A percentile compares a stretch with the other conserved stretches of the same genome.
These are phyloP conservation scores for Indicator indicator DNA, from an alignment of 2,113 vertebrate genomes.

Conservation along the genomic window DNA sequence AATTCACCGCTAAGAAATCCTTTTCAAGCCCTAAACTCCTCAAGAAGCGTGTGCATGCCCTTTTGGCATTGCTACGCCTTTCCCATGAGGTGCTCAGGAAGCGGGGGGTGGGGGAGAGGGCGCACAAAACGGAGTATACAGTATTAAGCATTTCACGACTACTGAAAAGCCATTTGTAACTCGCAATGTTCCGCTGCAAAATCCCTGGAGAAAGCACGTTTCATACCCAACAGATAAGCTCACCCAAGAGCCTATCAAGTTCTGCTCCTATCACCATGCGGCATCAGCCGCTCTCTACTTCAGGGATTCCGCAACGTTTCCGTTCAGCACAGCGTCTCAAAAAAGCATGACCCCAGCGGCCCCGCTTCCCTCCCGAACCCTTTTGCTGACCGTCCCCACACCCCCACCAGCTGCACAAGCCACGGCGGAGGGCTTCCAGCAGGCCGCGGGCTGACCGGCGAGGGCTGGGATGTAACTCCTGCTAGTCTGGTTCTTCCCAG, in stretches of 20 bases:
- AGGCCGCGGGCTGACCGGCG: not conserved
- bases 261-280: accelerated
- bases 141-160: not conserved
- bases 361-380: not conserved
- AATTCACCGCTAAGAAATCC: not conserved
- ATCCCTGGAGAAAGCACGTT: accelerated
- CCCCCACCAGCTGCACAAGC: not conserved
- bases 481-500: not conserved
- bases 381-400: not conserved
- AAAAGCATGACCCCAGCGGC: not conserved
- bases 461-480: not conserved
- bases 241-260: not conserved
- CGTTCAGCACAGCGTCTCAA: accelerated
- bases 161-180: not conserved
- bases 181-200: accelerated
- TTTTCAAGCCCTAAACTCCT: not conserved
- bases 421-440: not conserved
- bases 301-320: accelerated
- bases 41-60: accelerated
- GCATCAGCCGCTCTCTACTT: accelerated
- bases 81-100: not conserved
- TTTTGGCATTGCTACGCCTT: not conserved
- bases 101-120: not conserved
- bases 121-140: accelerated
- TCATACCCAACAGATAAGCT: not conserved